Evolutionary conservation across 2,797 vertebrate genomes (phyloP), one percentile per base, ranked within the genome.

Genomic region (Pseudomugil tenellus): DNA sequence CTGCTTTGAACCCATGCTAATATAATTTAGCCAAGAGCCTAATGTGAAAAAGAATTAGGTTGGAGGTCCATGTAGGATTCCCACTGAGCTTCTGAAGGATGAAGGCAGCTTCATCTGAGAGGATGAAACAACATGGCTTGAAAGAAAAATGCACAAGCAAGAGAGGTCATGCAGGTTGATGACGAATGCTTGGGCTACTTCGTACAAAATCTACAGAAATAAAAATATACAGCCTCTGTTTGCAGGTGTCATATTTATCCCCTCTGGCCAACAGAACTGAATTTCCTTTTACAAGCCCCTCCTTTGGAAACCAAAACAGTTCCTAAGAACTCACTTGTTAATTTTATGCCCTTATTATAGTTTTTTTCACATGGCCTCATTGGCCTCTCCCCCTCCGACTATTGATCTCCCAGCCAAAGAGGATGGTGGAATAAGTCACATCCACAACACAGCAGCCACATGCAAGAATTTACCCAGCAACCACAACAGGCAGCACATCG

Each of bases 401-500:
- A 80, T 72, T 74, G 69, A 83, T 80, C 37, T 58, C 26, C 43
- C 25, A 69, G 72, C 68, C 67, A 67, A 62, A 72, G 79, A 79
- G 61, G 67, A 83, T 60, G 64, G 43, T 41, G 78, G 58, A 79
- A 70, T 58, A 73, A 75, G 56, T 71, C 58, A 76, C 54, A 53
- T 77, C 55, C 69, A 84, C 77, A 87, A 71, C 79, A 86, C 73
- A 63, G 58, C 31, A 75, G 76, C 72, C 52, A 35, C 89, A 91
- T 89, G 86, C 90, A 90, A 39, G 59, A 56, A 25, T 82, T 71
- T 69, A 74, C 81, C 78, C 58, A 46, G 77, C 77, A 84, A 85
- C 75, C 83, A 37, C 4, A 3, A 78, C 64, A 78, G 39, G 52
- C 65, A 86, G 73, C 68, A 65, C 63, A 74, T 0, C 75, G 58